Evolutionary conservation across 2,888 invertebrate genomes (phyloP).

Genomic region (Alsophila aescularia): DNA sequence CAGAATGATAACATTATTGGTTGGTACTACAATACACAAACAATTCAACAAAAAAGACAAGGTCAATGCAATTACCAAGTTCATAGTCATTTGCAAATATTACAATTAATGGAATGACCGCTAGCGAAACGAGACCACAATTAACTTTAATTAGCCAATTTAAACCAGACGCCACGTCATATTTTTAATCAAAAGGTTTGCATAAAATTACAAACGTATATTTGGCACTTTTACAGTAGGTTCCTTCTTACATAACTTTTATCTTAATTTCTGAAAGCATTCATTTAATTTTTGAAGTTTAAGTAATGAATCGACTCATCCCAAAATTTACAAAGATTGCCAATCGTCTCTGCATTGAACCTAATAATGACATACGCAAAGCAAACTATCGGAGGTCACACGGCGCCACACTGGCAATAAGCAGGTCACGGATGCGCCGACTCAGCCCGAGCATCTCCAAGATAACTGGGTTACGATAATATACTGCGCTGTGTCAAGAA

Average conservation of each 20-base stretch:
- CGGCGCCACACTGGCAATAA: slow-evolving; percentile 61
- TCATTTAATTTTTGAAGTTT: too few species aligned
- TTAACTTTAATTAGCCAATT: slow-evolving; percentile 34
- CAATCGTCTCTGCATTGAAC: slow-evolving; percentile 7
- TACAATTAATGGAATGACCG: slow-evolving; percentile 37
- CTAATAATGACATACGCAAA: slow-evolving; percentile 45
- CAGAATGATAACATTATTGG: too few species aligned
- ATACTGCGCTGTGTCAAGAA: slow-evolving; percentile 15
- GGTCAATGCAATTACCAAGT: slow-evolving; percentile 38
- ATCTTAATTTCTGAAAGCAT: too few species aligned
- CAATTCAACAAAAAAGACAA: slow-evolving; percentile 6
- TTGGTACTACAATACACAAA: too few species aligned
- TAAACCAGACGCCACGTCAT: slow-evolving; percentile 19
- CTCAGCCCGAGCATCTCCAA: slow-evolving; percentile 45
- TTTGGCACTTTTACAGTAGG: too few species aligned
- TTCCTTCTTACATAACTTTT: too few species aligned
- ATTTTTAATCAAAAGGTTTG: slow-evolving; percentile 14
- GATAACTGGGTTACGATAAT: slow-evolving; percentile 31
- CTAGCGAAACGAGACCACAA: slow-evolving; percentile 33
- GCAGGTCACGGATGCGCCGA: slow-evolving; percentile 72
- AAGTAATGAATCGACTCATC: too few species aligned
- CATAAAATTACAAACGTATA: neutral
- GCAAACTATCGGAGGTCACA: slow-evolving; percentile 60
- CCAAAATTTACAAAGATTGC: neutral
- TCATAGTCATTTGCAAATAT: slow-evolving; percentile 40